Conservation (phyloP, 2,888 invertebrate species). For the Biston stratarius region DNA sequence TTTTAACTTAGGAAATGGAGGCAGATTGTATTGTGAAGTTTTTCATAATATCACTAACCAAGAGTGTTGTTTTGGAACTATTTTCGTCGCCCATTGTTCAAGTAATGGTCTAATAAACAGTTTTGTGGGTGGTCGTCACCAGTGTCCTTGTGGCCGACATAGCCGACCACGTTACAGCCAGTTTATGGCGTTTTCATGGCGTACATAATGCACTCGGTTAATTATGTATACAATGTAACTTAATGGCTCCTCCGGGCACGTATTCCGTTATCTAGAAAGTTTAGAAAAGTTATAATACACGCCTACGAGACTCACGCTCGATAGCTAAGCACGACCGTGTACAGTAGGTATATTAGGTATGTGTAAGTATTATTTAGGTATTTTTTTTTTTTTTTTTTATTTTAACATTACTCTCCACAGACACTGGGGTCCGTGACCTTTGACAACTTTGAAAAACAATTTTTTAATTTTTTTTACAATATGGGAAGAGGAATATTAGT, state of each 20-base stretch:
- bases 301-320: not conserved
- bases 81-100: constrained; percentile 26
- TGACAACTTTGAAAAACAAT: too few relatives aligned
- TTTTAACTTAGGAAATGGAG: too few relatives aligned
- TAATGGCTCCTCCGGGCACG: constrained; percentile 46
- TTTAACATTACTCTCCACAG: too few relatives aligned
- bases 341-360: too few relatives aligned
- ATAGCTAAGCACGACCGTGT: not conserved
- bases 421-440: too few relatives aligned
- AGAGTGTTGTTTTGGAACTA: constrained; percentile 3
- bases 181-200: constrained; percentile 54
- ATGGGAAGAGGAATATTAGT: too few relatives aligned
- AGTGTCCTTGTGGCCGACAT: constrained; percentile 49
- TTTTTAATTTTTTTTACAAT: too few relatives aligned
- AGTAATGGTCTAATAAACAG: constrained; percentile 35
- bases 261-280: constrained; percentile 42
- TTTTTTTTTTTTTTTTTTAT: too few relatives aligned
- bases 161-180: constrained; percentile 37
- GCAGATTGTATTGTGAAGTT: too few relatives aligned
- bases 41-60: not conserved
- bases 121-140: constrained; percentile 42
- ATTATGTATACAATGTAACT: constrained; percentile 56
- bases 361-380: too few relatives aligned
- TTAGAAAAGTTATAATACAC: constrained; percentile 6
- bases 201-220: constrained; percentile 53